Evolutionary conservation across 1,140 invertebrate genomes (phyloP).

Genomic region (Rhagoletis zephyria): DNA sequence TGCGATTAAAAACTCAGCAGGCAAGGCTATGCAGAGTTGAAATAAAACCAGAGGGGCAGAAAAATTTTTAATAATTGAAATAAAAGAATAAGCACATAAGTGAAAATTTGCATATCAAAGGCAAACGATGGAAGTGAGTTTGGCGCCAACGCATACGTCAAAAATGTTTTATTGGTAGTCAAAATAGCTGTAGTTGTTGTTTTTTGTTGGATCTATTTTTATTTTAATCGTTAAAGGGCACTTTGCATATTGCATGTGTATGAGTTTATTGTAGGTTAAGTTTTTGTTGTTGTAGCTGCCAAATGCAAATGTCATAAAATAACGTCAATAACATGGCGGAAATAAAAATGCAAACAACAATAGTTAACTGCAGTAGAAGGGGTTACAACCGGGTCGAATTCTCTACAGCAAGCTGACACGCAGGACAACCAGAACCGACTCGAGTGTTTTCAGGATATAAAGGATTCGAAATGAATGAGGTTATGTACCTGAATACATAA

Average conservation of each 20-base stretch:
- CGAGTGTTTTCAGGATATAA: neutral
- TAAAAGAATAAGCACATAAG: conserved; percentile 6
- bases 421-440: neutral
- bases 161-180: neutral
- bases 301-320: conserved; percentile 47
- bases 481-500: no score
- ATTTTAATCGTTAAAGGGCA: no score
- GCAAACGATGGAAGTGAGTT: neutral
- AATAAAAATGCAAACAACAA: conserved; percentile 42
- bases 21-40: neutral
- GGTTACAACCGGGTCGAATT: neutral
- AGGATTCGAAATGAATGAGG: neutral
- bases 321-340: conserved; percentile 20
- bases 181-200: neutral
- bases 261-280: neutral
- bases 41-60: neutral
- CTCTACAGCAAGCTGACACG: conserved; percentile 22
- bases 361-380: neutral
- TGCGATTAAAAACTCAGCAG: neutral
- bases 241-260: no score
- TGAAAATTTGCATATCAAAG: conserved; percentile 30
- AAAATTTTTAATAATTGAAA: conserved; percentile 22
- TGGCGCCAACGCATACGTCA: neutral
- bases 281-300: conserved; percentile 1
- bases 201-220: neutral